phyloP scores from a whole-genome alignment of 2,797 vertebrate genomes.

The Erpetoichthys calabaricus region DNA sequence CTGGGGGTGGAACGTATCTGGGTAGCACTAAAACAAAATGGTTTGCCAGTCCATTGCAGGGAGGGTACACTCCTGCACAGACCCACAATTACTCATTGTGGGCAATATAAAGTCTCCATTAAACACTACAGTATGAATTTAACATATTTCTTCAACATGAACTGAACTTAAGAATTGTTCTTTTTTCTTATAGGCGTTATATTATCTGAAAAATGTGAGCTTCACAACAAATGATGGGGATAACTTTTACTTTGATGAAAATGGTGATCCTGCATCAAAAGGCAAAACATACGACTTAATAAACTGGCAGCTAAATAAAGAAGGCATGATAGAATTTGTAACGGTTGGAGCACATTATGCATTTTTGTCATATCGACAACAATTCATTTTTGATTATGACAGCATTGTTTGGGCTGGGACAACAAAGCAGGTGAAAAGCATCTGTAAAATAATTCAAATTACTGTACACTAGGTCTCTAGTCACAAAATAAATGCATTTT shows the following conservation, averaged over 20 bases:
- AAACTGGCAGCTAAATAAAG: slow-evolving; percentile 41
- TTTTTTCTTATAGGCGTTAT: slow-evolving; percentile 30
- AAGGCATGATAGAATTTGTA: slow-evolving; percentile 35
- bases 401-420: slow-evolving; percentile 35
- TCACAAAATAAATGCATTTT: no score
- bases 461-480: no score
- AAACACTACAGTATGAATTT: neutral
- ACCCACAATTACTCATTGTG: neutral
- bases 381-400: slow-evolving; percentile 36
- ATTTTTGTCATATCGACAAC: slow-evolving; percentile 23
- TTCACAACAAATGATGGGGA: slow-evolving; percentile 40
- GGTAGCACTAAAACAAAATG: no score
- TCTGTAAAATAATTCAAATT: neutral
- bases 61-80: no score
- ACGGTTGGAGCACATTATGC: slow-evolving; percentile 49
- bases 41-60: no score
- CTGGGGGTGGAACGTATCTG: no score
- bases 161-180: no score
- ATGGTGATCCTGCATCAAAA: slow-evolving; percentile 43
- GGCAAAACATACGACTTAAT: slow-evolving; percentile 44
- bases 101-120: neutral
- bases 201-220: slow-evolving; percentile 40
- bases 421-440: slow-evolving; percentile 41
- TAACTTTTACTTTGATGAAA: slow-evolving; percentile 40
- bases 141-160: no score